Percentiles rank a stretch among this genome's conserved stretches.
phyloP scores from a whole-genome alignment of 2,113 vertebrate genomes.

The Erythrocercus mccallii region DNA sequence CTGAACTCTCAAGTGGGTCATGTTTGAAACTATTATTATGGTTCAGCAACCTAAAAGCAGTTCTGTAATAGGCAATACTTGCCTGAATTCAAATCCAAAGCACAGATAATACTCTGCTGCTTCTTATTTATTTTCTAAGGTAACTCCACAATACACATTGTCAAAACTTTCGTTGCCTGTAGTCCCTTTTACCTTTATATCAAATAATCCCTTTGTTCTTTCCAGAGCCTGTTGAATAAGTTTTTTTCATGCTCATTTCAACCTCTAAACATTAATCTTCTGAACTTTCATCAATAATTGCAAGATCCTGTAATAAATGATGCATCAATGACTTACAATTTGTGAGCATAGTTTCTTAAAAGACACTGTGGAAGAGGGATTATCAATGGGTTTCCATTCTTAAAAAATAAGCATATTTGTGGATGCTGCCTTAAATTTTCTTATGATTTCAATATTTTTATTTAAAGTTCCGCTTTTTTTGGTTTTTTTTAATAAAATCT shows the following conservation, averaged over 20 bases:
- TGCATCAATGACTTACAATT: not conserved
- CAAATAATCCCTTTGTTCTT: not conserved
- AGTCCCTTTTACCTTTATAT: not conserved
- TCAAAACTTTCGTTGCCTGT: not conserved
- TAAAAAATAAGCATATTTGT: not conserved
- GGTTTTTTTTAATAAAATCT: too few species aligned
- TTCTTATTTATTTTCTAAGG: not conserved
- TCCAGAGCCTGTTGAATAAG: not conserved
- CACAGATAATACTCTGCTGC: not conserved
- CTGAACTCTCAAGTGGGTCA: not conserved
- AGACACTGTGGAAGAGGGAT: not conserved
- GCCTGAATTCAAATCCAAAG: not conserved
- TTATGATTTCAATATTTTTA: not conserved
- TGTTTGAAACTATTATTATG: not conserved
- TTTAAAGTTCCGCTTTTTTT: not conserved
- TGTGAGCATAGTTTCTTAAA: not conserved
- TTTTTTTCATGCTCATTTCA: not conserved
- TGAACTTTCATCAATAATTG: slow-evolving; percentile 10
- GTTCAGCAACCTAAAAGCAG: not conserved
- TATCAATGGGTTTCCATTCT: not conserved
- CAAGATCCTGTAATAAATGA: not conserved
- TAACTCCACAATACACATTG: not conserved
- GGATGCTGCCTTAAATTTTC: not conserved
- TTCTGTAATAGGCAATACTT: not conserved
- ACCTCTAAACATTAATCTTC: not conserved